phyloP scores from a whole-genome alignment of 2,888 invertebrate species.

The Marronus borbonicus region DNA sequence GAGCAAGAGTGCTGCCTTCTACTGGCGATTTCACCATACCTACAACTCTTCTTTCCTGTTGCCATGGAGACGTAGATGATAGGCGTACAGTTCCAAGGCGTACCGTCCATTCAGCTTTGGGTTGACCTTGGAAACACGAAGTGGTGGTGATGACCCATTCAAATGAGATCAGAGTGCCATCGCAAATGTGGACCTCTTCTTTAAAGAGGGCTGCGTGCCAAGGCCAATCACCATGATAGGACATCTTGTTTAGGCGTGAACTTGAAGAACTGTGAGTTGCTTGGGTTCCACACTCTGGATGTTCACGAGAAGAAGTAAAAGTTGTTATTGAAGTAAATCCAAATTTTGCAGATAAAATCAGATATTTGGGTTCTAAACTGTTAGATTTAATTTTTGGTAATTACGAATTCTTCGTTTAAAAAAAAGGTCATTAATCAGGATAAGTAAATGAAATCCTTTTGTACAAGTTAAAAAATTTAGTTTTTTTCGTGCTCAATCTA shows the following conservation, averaged over 20 bases:
- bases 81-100: slow-evolving; percentile 84
- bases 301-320: too few relatives aligned
- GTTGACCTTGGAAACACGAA: slow-evolving; percentile 89
- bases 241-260: slow-evolving; percentile 77
- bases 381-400: too few relatives aligned
- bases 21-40: slow-evolving; percentile 93
- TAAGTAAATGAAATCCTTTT: too few relatives aligned
- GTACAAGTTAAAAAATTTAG: too few relatives aligned
- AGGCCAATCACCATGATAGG: slow-evolving; percentile 91
- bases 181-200: slow-evolving; percentile 90
- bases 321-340: too few relatives aligned
- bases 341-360: too few relatives aligned
- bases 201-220: slow-evolving; percentile 90
- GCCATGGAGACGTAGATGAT: slow-evolving; percentile 88
- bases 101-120: slow-evolving; percentile 90
- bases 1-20: slow-evolving; percentile 88
- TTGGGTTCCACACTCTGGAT: slow-evolving; percentile 67
- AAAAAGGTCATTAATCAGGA: too few relatives aligned
- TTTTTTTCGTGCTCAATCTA: too few relatives aligned
- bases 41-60: slow-evolving; percentile 86
- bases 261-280: slow-evolving; percentile 62
- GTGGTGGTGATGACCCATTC: slow-evolving; percentile 91
- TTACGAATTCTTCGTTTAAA: too few relatives aligned
- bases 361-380: too few relatives aligned
- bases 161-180: slow-evolving; percentile 86